Percentiles rank a stretch among this genome's conserved stretches.
These are phyloP conservation scores for Nematolebias whitei DNA, from an alignment of 2,113 vertebrate species.

Conservation along the genomic window DNA sequence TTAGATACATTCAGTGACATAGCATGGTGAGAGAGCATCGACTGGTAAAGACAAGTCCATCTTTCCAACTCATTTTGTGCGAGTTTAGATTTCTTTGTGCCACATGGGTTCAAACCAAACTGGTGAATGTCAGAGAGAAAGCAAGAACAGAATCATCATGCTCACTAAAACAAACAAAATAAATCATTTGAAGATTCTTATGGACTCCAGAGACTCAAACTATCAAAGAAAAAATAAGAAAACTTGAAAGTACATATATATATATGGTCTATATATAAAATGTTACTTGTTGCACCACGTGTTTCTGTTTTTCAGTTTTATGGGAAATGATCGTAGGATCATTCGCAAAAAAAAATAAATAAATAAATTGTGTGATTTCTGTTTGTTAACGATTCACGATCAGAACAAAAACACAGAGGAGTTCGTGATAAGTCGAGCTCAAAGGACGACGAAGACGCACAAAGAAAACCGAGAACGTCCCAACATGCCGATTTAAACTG, in stretches of 20 bases:
- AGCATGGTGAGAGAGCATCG: constrained; percentile 43
- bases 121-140: constrained; percentile 54
- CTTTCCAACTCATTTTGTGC: constrained; percentile 32
- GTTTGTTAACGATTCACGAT: constrained; percentile 43
- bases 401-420: constrained; percentile 25
- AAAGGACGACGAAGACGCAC: constrained; percentile 33
- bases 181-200: constrained; percentile 23
- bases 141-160: constrained; percentile 5
- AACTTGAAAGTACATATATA: constrained; percentile 61
- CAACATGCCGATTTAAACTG: constrained; percentile 24
- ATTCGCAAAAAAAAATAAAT: constrained; percentile 44
- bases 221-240: constrained; percentile 20
- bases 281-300: constrained; percentile 73
- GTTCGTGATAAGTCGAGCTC: constrained; percentile 22
- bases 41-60: not conserved
- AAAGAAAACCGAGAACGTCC: constrained; percentile 18
- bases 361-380: constrained; percentile 54
- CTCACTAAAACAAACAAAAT: not conserved
- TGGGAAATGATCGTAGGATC: constrained; percentile 58
- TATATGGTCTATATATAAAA: constrained; percentile 52
- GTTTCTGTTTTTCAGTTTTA: constrained; percentile 71
- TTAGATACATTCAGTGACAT: constrained; percentile 24
- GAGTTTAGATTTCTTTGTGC: constrained; percentile 57
- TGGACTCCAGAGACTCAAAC: constrained; percentile 30
- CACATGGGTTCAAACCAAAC: constrained; percentile 50